Percentiles rank a stretch among this genome's conserved stretches.
phyloP scores from a whole-genome alignment of 2,888 invertebrate species.

The Cephalotes varians region DNA sequence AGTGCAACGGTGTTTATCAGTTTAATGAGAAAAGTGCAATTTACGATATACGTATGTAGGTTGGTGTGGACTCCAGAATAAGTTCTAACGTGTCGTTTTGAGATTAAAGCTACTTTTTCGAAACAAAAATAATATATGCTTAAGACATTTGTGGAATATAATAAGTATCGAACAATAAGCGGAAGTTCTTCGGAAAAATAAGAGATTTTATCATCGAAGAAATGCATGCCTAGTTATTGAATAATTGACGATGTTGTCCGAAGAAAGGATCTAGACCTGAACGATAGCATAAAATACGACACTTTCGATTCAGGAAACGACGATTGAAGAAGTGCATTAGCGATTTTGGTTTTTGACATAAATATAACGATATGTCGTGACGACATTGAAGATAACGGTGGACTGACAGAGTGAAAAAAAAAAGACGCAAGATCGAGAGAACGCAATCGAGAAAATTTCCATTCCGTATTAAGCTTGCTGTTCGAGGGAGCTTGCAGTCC shows the following conservation, averaged over 20 bases:
- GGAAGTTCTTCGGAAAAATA: neutral
- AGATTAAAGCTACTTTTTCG: neutral
- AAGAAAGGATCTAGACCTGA: neutral
- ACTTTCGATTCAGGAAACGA: neutral
- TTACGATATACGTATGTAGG: neutral
- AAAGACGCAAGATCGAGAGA: neutral
- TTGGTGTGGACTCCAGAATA: neutral
- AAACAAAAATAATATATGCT: neutral
- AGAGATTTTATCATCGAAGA: neutral
- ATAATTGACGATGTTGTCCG: neutral
- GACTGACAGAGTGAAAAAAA: neutral
- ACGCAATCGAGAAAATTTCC: neutral
- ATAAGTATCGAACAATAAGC: neutral
- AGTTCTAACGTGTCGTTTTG: neutral
- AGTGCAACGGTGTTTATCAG: neutral
- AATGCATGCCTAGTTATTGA: neutral
- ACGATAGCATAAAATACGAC: neutral
- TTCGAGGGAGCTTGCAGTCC: neutral
- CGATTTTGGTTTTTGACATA: neutral
- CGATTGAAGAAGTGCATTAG: neutral
- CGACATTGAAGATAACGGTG: neutral
- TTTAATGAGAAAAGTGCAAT: slow-evolving; percentile 25
- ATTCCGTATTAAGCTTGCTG: neutral
- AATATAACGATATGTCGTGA: neutral
- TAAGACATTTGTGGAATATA: neutral